Evolutionary conservation across 2,113 vertebrate genomes (phyloP).

Genomic region (Andinoacara biseriatus): DNA sequence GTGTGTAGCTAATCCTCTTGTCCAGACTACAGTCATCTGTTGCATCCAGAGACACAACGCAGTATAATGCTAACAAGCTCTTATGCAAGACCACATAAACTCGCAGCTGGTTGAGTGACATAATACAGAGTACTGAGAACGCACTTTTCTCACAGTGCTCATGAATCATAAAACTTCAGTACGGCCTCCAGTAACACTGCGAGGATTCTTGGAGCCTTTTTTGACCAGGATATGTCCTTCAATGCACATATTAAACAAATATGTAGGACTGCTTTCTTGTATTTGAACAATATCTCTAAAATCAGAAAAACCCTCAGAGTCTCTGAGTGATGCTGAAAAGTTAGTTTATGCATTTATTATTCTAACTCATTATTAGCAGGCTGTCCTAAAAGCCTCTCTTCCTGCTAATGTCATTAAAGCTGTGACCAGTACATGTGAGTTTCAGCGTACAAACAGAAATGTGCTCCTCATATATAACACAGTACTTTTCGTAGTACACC

Average conservation of each 20-base stretch:
- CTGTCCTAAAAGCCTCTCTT: too few relatives aligned
- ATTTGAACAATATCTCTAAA: too few relatives aligned
- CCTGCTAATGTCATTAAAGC: too few relatives aligned
- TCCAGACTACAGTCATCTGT: constrained; percentile 31
- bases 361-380: too few relatives aligned
- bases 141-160: background rate
- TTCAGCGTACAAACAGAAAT: background rate
- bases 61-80: background rate
- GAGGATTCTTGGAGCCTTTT: too few relatives aligned
- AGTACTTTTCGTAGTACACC: background rate
- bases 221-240: too few relatives aligned
- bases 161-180: constrained; percentile 2
- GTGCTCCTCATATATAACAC: background rate
- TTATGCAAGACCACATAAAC: constrained; percentile 9
- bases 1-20: constrained; percentile 48
- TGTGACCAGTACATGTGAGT: background rate
- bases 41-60: constrained; percentile 15
- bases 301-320: too few relatives aligned
- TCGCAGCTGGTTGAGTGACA: constrained; percentile 15
- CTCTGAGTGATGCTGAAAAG: too few relatives aligned
- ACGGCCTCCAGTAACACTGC: too few relatives aligned
- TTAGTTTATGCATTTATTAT: too few relatives aligned
- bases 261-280: too few relatives aligned
- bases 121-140: background rate
- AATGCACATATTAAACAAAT: too few relatives aligned